Evolutionary conservation across 2,797 vertebrate species (phyloP), one percentile per base, ranked within the genome.

Genomic region (Sphenodon punctatus): DNA sequence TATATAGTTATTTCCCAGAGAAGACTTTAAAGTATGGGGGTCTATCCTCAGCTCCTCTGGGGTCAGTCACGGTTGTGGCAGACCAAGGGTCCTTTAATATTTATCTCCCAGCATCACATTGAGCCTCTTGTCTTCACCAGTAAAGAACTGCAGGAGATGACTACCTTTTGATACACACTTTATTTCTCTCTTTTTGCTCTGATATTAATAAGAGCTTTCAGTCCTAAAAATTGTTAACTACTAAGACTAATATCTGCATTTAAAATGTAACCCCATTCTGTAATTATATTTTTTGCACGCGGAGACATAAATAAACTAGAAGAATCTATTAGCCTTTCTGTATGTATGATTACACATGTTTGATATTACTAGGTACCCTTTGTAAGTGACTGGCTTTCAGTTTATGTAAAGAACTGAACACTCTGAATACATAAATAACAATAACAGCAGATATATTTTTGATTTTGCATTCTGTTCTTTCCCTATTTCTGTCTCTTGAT

Each of bases 371-470:
- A 78, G 45, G 72, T 87, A 89, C 89, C 45, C 89, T 86, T 88
- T 92, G 67, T 80, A 83, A 92, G 53, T 64, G 86, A 60, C 74
- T 88, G 82, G 86, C 72, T 92, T 90, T 85, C 46, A 92, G 69
- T 84, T 90, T 89, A 56, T 89, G 81, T 82, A 64, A 87, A 64
- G 48, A 92, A 27, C 61, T 66, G 90, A 87, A 79, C 81, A 73
- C 66, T 85, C 70, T 45, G 92, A 91, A 91, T 92, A 83, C 82
- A 87, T 91, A 93, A 93, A 90, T 72, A 89, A 93, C 87, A 84
- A 68, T 81, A 92, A 78, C 30, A 76, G 15, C 23, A 82, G 70
- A 48, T 59, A 79, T 30, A 49, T 45, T 49, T 81, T 63, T 66
- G 60, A 79, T 91, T 93, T 91, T 84, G 71, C 80, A 87, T 93